These are phyloP conservation scores for Heterodera schachtii DNA, from an alignment of 1,140 invertebrate species.

Conservation along the genomic window DNA sequence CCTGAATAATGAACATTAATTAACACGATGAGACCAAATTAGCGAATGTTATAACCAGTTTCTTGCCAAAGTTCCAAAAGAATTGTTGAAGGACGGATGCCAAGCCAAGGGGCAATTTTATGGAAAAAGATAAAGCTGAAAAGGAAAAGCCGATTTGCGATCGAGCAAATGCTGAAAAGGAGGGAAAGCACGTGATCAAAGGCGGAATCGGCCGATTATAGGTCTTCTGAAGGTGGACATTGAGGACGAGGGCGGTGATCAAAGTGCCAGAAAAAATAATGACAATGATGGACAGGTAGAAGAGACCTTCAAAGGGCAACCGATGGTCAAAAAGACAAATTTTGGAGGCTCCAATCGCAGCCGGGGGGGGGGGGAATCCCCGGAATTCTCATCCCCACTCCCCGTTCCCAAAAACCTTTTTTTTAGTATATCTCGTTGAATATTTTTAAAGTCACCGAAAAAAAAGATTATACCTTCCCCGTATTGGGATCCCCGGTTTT, in stretches of 20 bases:
- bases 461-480: no score
- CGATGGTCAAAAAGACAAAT: neutral
- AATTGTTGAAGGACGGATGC: conserved; percentile 55
- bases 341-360: no score
- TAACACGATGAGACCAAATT: conserved; percentile 4
- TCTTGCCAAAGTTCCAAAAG: conserved; percentile 62
- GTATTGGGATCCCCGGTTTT: no score
- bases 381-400: no score
- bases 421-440: no score
- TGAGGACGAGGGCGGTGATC: conserved; percentile 64
- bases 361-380: no score
- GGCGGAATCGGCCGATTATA: conserved; percentile 61
- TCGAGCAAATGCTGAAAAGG: neutral
- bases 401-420: neutral
- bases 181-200: conserved; percentile 34
- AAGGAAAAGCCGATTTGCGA: neutral
- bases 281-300: conserved; percentile 63
- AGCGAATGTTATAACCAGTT: conserved; percentile 48
- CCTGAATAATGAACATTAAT: conserved; percentile 19
- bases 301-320: conserved; percentile 39
- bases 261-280: conserved; percentile 64
- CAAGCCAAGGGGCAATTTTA: conserved; percentile 59
- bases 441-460: no score
- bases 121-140: conserved; percentile 57
- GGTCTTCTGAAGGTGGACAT: conserved; percentile 64